phyloP scores from a whole-genome alignment of 2,888 invertebrate genomes.

The Hirtodrosophila alboralis region DNA sequence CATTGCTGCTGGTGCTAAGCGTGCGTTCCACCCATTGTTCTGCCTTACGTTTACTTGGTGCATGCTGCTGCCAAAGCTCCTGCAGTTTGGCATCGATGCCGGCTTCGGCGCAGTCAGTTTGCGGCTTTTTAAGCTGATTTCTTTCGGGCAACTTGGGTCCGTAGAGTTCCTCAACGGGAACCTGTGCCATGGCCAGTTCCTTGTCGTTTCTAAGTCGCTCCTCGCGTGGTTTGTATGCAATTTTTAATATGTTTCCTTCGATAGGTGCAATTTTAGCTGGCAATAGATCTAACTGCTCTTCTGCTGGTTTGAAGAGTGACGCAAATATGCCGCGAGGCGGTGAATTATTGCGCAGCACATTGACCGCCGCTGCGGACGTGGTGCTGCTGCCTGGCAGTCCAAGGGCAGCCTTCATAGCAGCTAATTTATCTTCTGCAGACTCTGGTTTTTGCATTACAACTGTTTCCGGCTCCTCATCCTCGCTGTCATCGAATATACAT shows the following conservation, averaged over 20 bases:
- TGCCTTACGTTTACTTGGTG: constrained; percentile 44
- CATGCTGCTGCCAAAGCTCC: constrained; percentile 54
- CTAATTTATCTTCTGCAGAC: constrained; percentile 55
- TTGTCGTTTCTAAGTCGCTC: constrained; percentile 56
- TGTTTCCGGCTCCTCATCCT: constrained; percentile 86
- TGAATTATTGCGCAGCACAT: constrained; percentile 87
- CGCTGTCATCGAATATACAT: constrained; percentile 94
- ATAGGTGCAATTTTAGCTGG: constrained; percentile 60
- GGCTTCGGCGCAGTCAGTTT: constrained; percentile 15
- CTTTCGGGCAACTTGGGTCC: constrained; percentile 79
- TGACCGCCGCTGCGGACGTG: constrained; percentile 84
- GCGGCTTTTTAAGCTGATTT: constrained; percentile 11
- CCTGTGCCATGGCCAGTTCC: constrained; percentile 34
- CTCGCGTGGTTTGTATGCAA: constrained; percentile 65
- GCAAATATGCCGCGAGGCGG: constrained; percentile 89
- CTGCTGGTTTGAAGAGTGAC: constrained; percentile 65
- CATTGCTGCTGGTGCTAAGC: constrained; percentile 26
- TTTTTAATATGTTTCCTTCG: constrained; percentile 62
- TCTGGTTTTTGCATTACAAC: constrained; percentile 47
- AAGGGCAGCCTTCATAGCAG: constrained; percentile 44
- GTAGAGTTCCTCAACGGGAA: constrained; percentile 55
- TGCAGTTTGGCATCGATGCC: constrained; percentile 60
- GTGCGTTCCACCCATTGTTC: constrained; percentile 62
- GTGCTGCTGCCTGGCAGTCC: constrained; percentile 34
- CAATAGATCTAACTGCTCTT: constrained; percentile 5